Conservation (phyloP, 2,797 vertebrate genomes). For the Clamator glandarius region DNA sequence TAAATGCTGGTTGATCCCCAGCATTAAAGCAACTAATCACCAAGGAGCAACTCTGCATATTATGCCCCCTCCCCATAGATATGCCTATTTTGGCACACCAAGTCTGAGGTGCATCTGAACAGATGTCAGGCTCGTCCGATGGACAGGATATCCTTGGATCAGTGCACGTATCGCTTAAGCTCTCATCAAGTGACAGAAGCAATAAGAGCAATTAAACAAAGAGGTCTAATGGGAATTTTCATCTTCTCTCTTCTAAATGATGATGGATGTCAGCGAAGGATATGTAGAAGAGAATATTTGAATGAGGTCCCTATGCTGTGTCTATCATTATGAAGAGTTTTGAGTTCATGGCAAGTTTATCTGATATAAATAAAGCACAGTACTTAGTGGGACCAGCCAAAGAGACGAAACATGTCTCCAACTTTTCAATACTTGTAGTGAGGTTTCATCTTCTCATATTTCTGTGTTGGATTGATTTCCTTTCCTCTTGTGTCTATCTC, state of each 20-base stretch:
- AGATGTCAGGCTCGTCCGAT: background rate
- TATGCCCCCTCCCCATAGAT: accelerated
- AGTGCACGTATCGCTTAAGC: background rate
- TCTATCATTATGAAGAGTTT: background rate
- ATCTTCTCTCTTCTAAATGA: slow-evolving; percentile 6
- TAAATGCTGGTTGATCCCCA: background rate
- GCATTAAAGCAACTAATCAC: background rate
- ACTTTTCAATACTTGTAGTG: background rate
- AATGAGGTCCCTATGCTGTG: background rate
- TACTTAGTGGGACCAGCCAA: background rate
- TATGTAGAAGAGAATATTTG: background rate
- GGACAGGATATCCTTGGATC: background rate
- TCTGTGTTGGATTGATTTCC: background rate
- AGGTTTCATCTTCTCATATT: background rate
- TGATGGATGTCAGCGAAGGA: slow-evolving; percentile 3
- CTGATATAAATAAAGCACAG: background rate
- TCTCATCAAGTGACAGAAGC: background rate
- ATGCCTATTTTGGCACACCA: accelerated
- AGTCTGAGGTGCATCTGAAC: accelerated
- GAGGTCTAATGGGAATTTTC: slow-evolving; percentile 7
- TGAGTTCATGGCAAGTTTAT: background rate
- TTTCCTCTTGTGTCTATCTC: background rate
- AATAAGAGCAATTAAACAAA: slow-evolving; percentile 32
- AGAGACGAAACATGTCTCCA: background rate
- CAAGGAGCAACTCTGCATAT: background rate